A percentile compares a stretch with the other conserved stretches of the same genome.
Conservation (phyloP, 2,113 vertebrate species). For the Syngnathus scovelli region DNA sequence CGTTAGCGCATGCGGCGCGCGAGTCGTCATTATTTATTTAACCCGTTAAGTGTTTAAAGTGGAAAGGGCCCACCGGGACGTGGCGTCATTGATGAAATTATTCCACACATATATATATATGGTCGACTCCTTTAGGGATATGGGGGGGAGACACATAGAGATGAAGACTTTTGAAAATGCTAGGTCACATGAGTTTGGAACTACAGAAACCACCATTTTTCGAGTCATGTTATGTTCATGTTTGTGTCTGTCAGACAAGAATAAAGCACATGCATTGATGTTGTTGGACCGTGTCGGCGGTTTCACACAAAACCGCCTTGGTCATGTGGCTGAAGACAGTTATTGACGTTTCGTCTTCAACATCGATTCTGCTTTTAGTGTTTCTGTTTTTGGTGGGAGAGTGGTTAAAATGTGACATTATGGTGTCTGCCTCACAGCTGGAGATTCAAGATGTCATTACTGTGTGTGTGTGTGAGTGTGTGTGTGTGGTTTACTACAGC, state of each 20-base stretch:
- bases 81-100: conserved; percentile 66
- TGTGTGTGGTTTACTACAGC: not conserved
- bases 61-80: conserved; percentile 69
- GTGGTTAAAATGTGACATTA: not conserved
- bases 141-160: conserved; percentile 18
- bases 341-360: conserved; percentile 5
- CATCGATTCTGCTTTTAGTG: conserved; percentile 17
- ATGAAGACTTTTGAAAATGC: conserved; percentile 28
- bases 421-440: not conserved
- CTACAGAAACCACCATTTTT: conserved; percentile 14
- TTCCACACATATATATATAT: conserved; percentile 47
- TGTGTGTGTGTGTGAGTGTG: not conserved
- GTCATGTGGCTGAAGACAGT: conserved; percentile 21
- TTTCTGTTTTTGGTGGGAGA: not conserved
- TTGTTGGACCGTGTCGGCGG: not conserved
- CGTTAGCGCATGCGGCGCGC: conserved; percentile 38
- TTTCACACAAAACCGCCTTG: conserved; percentile 24
- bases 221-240: conserved; percentile 6
- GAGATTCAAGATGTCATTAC: not conserved
- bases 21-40: conserved; percentile 87
- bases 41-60: conserved; percentile 82
- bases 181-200: conserved; percentile 17
- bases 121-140: conserved; percentile 44
- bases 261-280: not conserved
- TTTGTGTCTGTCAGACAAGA: conserved; percentile 13